Base-by-base conservation (phyloP, 1,140 invertebrate genomes). In the Probaryconus sp. region DNA sequence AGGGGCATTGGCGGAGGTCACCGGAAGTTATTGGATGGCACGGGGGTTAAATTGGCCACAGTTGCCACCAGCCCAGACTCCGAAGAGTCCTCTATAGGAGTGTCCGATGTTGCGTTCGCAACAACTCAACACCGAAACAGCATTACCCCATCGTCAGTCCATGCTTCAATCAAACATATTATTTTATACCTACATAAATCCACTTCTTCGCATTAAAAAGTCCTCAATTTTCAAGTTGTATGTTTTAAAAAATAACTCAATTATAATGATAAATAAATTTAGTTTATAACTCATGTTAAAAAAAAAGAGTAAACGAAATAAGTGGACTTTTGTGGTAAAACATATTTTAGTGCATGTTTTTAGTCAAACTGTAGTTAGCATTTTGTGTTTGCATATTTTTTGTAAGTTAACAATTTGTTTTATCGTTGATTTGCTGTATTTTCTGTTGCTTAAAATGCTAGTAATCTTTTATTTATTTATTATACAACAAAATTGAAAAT, bases 21-120 rank as follows among this genome's bases (percentile, higher is more conserved):
- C 80, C 86, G 89, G 48, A 90, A 90, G 81, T 85, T 90, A 63
- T 82, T 90, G 79, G 89, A 90, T 74, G 88, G 88, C 70, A 80
- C 88, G 65, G 87, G 87, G 77, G 85, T 85, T 65, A 90, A 90
- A 79, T 82, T 90, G 74, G 86, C 89, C 60, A 88, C 89, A 40
- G 85, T 90, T 73, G 83, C 88, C 65, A 89, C 86, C 75, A 89
- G 88, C 76, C 88, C 89, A 60, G 85, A 88, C 79, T 87, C 82
- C 64, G 84, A 86, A 48, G 85, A 87, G 81, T 84, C 84, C 30
- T 79, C 83, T 26, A 79, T 85, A 79, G 77, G 78, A 74, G 79
- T 82, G 51, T 81, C 83, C 73, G 84, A 86, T 68, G 77, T 83
- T 76, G 80, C 76, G 73, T 76, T 81, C 53, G 77, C 82, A 55